Base-by-base conservation (phyloP, 2,888 invertebrate species). In the Vesta saturnalis region DNA sequence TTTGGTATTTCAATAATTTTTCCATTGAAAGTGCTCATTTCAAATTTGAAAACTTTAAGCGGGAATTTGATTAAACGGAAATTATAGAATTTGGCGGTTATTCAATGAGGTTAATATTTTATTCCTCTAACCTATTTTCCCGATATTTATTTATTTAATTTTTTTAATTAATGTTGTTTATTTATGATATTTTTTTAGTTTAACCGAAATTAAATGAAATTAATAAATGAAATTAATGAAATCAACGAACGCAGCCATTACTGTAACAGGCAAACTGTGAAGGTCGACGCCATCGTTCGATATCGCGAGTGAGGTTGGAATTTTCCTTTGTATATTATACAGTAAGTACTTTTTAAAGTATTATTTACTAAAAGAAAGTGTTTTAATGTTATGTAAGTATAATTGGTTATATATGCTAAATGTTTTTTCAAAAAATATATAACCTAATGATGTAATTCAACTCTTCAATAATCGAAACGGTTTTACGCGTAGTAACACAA, bases 1-100 rank as follows among this genome's bases (percentile, higher is more conserved):
- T 86, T 86, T 0, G 89, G 88, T 71, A 91, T 86, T 82, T 91
- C 91, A 10, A 83, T 75, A 55, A 91, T 85, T 71, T 82, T 78
- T 23, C 91, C 91, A 67, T 80, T 71, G 76, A 91, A 91, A 1
- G 90, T 88, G 75, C 88, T 89, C 88, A 88, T 88, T 76, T 77
- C 80, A 14, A 15, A 16, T n/a, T n/a, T 62, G 22, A 43, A 43
- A 43, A 43, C 1, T 52, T 52, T 52, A 1, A 3, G 52, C 52
- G 52, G 52, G 19, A 52, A 52, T 52, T 19, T 15, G 6, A 52
- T 19, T 19, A 2, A 21, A 19, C 52, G 52, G 52, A 52, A 52
- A 19, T 52, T 52, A 3, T 12, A 21, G 12, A 19, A 19, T 15
- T 69, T 69, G 66, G 69, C 71, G 58, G 68, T 65, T 67, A 61